Evolutionary conservation across 2,797 vertebrate species (phyloP).

Genomic region (Intellagama lesueurii): DNA sequence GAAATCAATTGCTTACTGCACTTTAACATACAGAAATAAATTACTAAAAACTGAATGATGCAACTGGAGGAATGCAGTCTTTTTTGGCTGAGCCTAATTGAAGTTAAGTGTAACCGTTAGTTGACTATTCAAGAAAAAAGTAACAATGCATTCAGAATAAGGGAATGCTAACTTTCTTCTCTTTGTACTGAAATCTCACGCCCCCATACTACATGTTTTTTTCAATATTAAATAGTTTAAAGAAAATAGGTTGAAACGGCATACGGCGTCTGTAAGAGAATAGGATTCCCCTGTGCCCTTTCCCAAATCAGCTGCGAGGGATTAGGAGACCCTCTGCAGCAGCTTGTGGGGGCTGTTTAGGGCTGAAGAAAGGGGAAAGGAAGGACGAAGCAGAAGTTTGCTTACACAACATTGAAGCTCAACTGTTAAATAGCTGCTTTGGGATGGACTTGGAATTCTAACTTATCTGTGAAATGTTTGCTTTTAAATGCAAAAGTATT

Average conservation of each 20-base stretch:
- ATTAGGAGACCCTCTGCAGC: neutral
- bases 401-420: neutral
- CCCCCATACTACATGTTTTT: neutral
- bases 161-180: neutral
- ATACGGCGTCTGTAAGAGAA: neutral
- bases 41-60: too few relatives aligned
- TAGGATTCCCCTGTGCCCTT: neutral
- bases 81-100: neutral
- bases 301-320: neutral
- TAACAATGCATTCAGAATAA: neutral
- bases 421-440: neutral
- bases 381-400: neutral
- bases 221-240: neutral
- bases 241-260: neutral
- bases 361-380: neutral
- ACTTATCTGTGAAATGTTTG: neutral
- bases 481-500: constrained; percentile 21
- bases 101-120: neutral
- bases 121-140: neutral
- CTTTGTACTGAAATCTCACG: constrained; percentile 25
- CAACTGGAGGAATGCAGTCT: neutral
- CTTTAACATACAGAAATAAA: neutral
- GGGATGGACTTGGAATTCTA: neutral
- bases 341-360: neutral
- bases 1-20: neutral